Evolutionary conservation across 2,888 invertebrate genomes (phyloP).

Genomic region (Teleiodes luculella): DNA sequence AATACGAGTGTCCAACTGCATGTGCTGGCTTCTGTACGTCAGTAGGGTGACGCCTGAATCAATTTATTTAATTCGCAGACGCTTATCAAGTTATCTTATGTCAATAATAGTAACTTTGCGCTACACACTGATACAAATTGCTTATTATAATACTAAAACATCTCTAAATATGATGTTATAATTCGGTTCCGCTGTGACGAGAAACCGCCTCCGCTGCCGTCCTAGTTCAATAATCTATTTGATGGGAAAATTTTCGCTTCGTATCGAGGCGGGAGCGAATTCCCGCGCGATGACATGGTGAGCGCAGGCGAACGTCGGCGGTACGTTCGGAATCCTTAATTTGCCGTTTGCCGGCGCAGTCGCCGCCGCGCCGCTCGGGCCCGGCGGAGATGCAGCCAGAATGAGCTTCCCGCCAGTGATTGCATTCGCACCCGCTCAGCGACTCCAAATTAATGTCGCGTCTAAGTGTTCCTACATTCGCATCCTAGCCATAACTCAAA

Average conservation of each 20-base stretch:
- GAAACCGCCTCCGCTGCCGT: no score
- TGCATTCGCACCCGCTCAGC: constrained; percentile 63
- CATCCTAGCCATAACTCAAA: not conserved
- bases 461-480: constrained; percentile 35
- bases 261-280: constrained; percentile 9
- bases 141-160: no score
- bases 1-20: no score
- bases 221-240: not conserved
- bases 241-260: constrained; percentile 6
- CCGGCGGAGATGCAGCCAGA: constrained; percentile 67
- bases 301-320: constrained; percentile 18
- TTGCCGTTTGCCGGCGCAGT: constrained; percentile 33
- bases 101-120: no score
- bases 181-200: not conserved
- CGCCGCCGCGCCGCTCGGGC: constrained; percentile 45
- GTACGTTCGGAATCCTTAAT: constrained; percentile 68
- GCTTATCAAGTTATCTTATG: no score
- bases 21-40: no score
- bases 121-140: no score
- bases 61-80: no score
- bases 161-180: not conserved
- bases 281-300: constrained; percentile 16
- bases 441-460: constrained; percentile 58
- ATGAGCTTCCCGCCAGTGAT: constrained; percentile 73
- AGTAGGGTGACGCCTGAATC: no score